These are phyloP conservation scores for human (Homo sapiens) DNA, from an alignment of 2,113 vertebrate genomes.

Conservation along the genomic window DNA sequence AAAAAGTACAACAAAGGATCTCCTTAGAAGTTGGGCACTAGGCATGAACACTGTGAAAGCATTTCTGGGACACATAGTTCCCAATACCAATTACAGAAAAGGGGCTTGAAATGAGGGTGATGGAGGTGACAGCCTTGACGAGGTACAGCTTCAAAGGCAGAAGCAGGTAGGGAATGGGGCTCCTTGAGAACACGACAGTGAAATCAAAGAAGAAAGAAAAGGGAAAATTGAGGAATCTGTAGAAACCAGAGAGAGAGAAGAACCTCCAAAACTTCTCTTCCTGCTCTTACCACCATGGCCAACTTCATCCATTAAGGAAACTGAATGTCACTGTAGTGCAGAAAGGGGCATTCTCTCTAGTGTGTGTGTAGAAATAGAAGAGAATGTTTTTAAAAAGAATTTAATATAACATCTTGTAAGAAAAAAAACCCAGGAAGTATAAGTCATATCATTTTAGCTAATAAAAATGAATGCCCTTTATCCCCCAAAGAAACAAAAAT, in stretches of 20 bases:
- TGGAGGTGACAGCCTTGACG: neutral
- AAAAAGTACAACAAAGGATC: neutral
- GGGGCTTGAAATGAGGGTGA: neutral
- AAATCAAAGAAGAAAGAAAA: neutral
- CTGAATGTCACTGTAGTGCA: neutral
- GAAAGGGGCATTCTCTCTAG: neutral
- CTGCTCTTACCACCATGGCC: neutral
- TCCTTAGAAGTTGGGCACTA: neutral
- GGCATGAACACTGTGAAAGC: neutral
- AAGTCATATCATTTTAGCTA: neutral
- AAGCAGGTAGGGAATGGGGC: neutral
- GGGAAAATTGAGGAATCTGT: neutral
- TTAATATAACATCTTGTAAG: neutral
- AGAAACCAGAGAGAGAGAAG: neutral
- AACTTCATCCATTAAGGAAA: neutral
- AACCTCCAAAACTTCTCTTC: neutral
- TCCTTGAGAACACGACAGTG: accelerated
- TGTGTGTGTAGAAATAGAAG: neutral
- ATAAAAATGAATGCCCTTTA: neutral
- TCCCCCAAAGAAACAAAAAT: neutral
- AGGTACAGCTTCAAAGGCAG: neutral
- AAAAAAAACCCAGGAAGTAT: neutral
- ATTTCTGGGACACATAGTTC: neutral
- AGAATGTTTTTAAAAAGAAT: neutral
- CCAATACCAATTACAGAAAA: neutral